phyloP scores from a whole-genome alignment of 2,113 vertebrate genomes.

The Seriola rivoliana region DNA sequence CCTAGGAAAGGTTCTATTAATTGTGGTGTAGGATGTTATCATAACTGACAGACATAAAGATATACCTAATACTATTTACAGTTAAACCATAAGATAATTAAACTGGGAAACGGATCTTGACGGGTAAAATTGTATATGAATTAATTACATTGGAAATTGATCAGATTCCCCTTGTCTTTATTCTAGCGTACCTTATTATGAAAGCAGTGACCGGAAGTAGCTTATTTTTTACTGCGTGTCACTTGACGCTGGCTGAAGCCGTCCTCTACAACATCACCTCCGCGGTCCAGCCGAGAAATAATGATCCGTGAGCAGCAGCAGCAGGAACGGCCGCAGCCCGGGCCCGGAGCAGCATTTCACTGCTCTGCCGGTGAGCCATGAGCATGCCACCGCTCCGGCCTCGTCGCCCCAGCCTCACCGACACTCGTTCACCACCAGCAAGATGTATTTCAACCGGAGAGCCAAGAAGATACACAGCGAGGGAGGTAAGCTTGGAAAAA shows the following conservation, averaged over 20 bases:
- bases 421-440: conserved; percentile 65
- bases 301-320: conserved; percentile 58
- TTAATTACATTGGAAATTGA: not conserved
- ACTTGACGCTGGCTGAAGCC: not conserved
- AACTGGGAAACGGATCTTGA: not conserved
- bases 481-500: conserved; percentile 81
- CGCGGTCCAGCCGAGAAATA: conserved; percentile 35
- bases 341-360: conserved; percentile 38
- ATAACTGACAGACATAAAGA: too few relatives aligned
- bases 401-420: conserved; percentile 57
- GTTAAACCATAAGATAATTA: not conserved
- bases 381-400: conserved; percentile 78
- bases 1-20: too few relatives aligned
- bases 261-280: conserved; percentile 16
- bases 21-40: too few relatives aligned
- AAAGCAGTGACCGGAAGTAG: conserved; percentile 48
- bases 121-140: not conserved
- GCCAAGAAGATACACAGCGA: conserved; percentile 88
- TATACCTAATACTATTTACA: too few relatives aligned
- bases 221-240: rapidly evolving
- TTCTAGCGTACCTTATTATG: conserved; percentile 40
- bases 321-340: conserved; percentile 41
- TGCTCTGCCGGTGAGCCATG: conserved; percentile 64
- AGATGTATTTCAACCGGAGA: conserved; percentile 88
- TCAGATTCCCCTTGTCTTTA: not conserved